phyloP scores from a whole-genome alignment of 2,797 vertebrate species.

The Platyrinchus mystaceus region DNA sequence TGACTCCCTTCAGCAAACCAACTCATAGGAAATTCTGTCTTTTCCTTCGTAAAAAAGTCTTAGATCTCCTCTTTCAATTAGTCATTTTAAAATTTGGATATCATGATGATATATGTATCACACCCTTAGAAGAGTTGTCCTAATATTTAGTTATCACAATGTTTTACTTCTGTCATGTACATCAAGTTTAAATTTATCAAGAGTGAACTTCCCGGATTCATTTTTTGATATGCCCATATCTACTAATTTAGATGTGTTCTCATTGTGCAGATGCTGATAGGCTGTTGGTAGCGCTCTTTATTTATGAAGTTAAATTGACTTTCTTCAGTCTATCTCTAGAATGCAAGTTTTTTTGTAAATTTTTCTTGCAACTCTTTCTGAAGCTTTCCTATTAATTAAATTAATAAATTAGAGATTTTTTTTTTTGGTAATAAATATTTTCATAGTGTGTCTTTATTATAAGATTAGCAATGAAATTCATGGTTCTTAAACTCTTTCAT shows the following conservation, averaged over 20 bases:
- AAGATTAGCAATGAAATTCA: not conserved
- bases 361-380: not conserved
- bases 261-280: not conserved
- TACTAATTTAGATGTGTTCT: not conserved
- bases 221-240: not conserved
- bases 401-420: not conserved
- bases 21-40: not conserved
- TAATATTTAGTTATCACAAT: not conserved
- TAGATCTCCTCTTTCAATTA: not conserved
- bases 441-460: not conserved
- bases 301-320: not conserved
- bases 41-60: not conserved
- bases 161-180: not conserved
- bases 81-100: not conserved
- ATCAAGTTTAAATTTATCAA: not conserved
- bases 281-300: not conserved
- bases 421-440: not conserved
- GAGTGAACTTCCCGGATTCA: not conserved
- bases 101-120: not conserved
- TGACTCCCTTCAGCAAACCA: not conserved
- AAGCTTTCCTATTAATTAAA: not conserved
- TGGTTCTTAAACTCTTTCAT: not conserved
- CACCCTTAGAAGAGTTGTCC: not conserved
- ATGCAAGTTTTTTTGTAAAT: not conserved
- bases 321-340: not conserved